Evolutionary conservation across 2,113 vertebrate species (phyloP).

Genomic region (Cyphomyrus plagiostoma): DNA sequence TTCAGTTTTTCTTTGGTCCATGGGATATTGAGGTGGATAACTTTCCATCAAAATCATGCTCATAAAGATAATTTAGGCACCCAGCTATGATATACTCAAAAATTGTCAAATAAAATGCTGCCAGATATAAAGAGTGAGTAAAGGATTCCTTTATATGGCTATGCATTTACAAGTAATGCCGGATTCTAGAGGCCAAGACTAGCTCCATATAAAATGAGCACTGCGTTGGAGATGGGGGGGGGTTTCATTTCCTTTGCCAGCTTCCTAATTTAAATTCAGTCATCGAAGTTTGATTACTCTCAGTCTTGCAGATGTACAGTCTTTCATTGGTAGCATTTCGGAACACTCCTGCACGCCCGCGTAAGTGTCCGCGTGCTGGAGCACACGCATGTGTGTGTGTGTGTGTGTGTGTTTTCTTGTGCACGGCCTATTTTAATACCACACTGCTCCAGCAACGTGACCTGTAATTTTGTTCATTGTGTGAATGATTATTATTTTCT

Average conservation of each 20-base stretch:
- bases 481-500: slow-evolving; percentile 11
- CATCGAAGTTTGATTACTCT: background rate
- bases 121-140: background rate
- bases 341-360: background rate
- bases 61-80: background rate
- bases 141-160: background rate
- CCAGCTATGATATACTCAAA: background rate
- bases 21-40: background rate
- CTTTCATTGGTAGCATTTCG: background rate
- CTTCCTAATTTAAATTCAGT: background rate
- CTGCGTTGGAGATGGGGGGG: background rate
- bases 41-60: background rate
- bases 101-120: background rate
- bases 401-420: background rate
- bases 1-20: background rate
- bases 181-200: background rate
- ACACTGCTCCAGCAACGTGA: background rate
- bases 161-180: background rate
- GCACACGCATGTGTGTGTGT: background rate
- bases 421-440: background rate
- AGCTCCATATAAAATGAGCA: background rate
- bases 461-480: slow-evolving; percentile 8
- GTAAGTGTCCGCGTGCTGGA: too few relatives aligned
- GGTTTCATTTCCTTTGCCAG: background rate
- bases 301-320: background rate